Evolutionary conservation across 2,797 vertebrate genomes (phyloP).

Genomic region (Octomys mimax): DNA sequence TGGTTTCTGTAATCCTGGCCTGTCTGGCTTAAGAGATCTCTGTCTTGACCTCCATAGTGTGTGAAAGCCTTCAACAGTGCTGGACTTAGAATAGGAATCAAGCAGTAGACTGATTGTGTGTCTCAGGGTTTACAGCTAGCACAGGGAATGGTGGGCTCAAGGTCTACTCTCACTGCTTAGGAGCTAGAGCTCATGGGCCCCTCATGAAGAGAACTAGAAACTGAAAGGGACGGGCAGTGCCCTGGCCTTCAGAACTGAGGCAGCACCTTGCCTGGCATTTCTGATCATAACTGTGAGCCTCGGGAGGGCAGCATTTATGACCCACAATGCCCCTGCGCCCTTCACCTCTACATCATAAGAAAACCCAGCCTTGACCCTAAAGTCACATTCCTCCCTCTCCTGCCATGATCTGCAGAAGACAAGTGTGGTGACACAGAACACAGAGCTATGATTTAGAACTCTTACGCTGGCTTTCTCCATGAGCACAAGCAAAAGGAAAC

Average conservation of each 20-base stretch:
- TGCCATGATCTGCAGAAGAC: not conserved
- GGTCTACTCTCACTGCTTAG: constrained; percentile 78
- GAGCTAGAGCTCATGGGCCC: constrained; percentile 80
- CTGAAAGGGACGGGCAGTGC: constrained; percentile 73
- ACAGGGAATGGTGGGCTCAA: fast-evolving
- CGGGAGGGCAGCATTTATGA: not conserved
- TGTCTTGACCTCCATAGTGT: not conserved
- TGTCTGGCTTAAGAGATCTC: not conserved
- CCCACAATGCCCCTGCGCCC: not conserved
- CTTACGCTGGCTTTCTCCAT: not conserved
- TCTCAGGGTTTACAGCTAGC: not conserved
- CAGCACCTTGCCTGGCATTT: constrained; percentile 73
- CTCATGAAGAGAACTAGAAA: constrained; percentile 78
- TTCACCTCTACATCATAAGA: not conserved
- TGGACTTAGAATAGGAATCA: not conserved
- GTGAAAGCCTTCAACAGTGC: not conserved
- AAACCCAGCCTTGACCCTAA: constrained; percentile 30
- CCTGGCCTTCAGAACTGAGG: constrained; percentile 77
- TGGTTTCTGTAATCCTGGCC: not conserved
- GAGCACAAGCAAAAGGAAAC: constrained; percentile 12
- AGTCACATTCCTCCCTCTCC: not conserved
- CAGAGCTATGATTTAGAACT: constrained; percentile 30
- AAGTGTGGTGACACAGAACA: not conserved
- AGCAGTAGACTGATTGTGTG: not conserved
- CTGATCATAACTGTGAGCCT: constrained; percentile 20